Evolutionary conservation across 2,797 vertebrate genomes (phyloP).

Genomic region (Gymnothorax reevesii): DNA sequence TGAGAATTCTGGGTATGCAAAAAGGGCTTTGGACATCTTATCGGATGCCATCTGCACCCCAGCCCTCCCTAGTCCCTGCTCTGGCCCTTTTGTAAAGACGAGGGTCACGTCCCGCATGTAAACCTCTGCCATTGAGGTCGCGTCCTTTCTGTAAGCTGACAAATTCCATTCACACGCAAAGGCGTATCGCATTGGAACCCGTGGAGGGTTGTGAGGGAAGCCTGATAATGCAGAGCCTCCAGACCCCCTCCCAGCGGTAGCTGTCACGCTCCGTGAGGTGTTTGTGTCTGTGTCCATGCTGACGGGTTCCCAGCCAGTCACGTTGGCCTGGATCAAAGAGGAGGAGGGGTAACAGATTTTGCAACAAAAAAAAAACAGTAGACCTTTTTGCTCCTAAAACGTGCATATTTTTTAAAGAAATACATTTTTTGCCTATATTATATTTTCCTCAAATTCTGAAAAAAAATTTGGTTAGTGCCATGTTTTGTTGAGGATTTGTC

Average conservation of each 20-base stretch:
- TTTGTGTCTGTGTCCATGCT: constrained; percentile 51
- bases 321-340: not conserved
- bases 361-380: not conserved
- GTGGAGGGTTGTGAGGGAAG: constrained; percentile 50
- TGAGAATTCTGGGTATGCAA: constrained; percentile 30
- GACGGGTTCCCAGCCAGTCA: not conserved
- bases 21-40: constrained; percentile 62
- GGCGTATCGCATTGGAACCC: constrained; percentile 72
- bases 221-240: constrained; percentile 56
- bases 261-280: constrained; percentile 47
- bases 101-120: constrained; percentile 28
- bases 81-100: not conserved
- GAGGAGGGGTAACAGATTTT: not conserved
- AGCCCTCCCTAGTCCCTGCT: not conserved
- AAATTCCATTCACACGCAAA: constrained; percentile 81
- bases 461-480: not conserved
- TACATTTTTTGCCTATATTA: not conserved
- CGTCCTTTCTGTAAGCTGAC: constrained; percentile 85
- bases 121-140: constrained; percentile 77
- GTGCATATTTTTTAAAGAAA: not conserved
- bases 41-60: constrained; percentile 78
- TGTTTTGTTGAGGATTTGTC: not conserved
- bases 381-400: not conserved
- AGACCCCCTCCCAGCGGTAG: constrained; percentile 48
- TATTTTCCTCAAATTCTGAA: not conserved